A percentile compares a stretch with the other conserved stretches of the same genome.
Conservation (phyloP, 2,797 vertebrate species). For the Orestias chungarensis region DNA sequence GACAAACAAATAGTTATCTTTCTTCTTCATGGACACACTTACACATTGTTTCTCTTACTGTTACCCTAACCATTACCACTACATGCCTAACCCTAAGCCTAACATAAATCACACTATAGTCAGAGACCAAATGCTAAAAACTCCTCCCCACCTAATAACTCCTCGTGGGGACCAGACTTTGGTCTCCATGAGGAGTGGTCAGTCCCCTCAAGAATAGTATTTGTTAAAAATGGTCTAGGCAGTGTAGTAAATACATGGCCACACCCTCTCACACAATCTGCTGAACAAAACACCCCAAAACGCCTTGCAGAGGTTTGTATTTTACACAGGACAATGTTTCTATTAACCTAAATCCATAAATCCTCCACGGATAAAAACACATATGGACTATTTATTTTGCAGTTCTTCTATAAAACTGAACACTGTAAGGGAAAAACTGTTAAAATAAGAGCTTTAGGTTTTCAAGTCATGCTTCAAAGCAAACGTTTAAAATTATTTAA, state of each 20-base stretch:
- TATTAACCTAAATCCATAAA: neutral
- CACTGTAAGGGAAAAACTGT: neutral
- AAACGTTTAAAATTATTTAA: neutral
- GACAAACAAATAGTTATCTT: slow-evolving; percentile 72
- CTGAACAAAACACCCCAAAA: neutral
- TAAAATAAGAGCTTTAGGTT: neutral
- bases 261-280: neutral
- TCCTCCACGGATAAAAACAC: slow-evolving; percentile 10
- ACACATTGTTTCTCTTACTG: slow-evolving; percentile 35
- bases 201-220: too few relatives aligned
- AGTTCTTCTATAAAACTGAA: neutral
- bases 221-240: too few relatives aligned
- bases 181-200: too few relatives aligned
- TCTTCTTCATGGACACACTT: slow-evolving; percentile 32
- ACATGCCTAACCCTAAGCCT: too few relatives aligned
- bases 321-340: slow-evolving; percentile 7
- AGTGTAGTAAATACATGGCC: too few relatives aligned
- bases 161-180: too few relatives aligned
- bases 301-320: neutral
- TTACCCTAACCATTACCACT: too few relatives aligned
- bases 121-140: too few relatives aligned
- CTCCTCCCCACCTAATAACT: too few relatives aligned
- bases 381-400: neutral
- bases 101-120: too few relatives aligned
- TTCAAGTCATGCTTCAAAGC: neutral